Evolutionary conservation across 2,797 vertebrate genomes (phyloP).

Genomic region (Potorous gilbertii): DNA sequence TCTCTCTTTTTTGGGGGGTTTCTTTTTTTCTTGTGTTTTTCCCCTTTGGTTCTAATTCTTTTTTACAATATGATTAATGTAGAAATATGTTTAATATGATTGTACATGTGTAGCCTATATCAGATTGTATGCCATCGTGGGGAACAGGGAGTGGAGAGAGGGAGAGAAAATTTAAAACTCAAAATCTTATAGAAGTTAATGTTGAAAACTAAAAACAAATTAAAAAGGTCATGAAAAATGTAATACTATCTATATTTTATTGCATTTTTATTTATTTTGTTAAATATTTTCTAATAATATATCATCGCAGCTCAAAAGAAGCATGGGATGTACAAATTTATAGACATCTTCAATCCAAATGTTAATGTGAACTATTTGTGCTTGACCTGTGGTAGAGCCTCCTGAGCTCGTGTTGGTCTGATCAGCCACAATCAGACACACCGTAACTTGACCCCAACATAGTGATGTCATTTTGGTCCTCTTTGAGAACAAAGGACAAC

Average conservation of each 20-base stretch:
- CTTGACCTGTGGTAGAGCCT: background rate
- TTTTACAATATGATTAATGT: no score
- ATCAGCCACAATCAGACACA: background rate
- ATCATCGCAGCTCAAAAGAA: background rate
- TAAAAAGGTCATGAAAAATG: background rate
- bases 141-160: no score
- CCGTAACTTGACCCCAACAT: background rate
- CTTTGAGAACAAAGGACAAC: background rate
- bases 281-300: background rate
- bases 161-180: no score
- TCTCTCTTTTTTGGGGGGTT: no score
- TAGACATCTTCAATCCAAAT: background rate
- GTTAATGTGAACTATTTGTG: background rate
- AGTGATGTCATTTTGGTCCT: background rate
- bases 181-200: no score
- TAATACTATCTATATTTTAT: background rate
- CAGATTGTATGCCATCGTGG: no score
- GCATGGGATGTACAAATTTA: background rate
- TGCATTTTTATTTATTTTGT: background rate
- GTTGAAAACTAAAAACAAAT: no score
- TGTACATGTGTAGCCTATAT: no score
- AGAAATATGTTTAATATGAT: no score
- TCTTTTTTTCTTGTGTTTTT: no score
- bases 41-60: no score
- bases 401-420: background rate